A percentile compares a stretch with the other conserved stretches of the same genome.
Evolutionary conservation across 2,888 invertebrate genomes (phyloP).

Genomic region (Pseudanteris insignis): DNA sequence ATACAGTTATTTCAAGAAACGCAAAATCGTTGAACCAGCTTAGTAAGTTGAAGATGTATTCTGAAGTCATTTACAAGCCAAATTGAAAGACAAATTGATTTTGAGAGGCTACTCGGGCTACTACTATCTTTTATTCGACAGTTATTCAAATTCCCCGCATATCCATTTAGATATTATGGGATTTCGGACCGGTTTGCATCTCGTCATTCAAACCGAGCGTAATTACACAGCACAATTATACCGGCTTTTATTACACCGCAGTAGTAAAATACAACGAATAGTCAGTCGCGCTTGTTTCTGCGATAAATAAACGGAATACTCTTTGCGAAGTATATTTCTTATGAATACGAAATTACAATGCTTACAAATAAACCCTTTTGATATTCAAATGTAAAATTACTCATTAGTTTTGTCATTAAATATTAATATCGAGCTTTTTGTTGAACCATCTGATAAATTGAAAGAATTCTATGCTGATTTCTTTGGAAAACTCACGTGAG

Average conservation of each 20-base stretch:
- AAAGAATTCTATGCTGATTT: too few relatives aligned
- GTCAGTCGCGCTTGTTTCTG: conserved; percentile 29
- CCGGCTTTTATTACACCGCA: conserved; percentile 32
- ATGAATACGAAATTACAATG: conserved; percentile 9
- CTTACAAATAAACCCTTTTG: too few relatives aligned
- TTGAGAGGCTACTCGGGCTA: conserved; percentile 55
- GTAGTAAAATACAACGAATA: conserved; percentile 40
- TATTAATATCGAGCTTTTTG: conserved; percentile 5
- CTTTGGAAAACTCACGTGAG: neutral
- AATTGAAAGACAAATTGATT: conserved; percentile 64
- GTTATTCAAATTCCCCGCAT: conserved; percentile 59
- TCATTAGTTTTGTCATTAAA: conserved; percentile 7
- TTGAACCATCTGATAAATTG: neutral
- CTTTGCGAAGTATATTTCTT: conserved; percentile 14
- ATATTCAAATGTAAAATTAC: too few relatives aligned
- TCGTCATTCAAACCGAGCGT: conserved; percentile 38
- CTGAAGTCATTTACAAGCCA: conserved; percentile 63
- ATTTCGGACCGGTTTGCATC: conserved; percentile 44
- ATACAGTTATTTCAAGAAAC: too few relatives aligned
- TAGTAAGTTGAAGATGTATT: conserved; percentile 55
- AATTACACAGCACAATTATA: conserved; percentile 43
- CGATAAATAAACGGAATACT: conserved; percentile 24
- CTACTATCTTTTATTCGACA: conserved; percentile 50
- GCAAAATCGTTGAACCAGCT: too few relatives aligned
- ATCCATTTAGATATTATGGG: conserved; percentile 52